phyloP scores from a whole-genome alignment of 2,888 invertebrate genomes.

The Artemia sinica region DNA sequence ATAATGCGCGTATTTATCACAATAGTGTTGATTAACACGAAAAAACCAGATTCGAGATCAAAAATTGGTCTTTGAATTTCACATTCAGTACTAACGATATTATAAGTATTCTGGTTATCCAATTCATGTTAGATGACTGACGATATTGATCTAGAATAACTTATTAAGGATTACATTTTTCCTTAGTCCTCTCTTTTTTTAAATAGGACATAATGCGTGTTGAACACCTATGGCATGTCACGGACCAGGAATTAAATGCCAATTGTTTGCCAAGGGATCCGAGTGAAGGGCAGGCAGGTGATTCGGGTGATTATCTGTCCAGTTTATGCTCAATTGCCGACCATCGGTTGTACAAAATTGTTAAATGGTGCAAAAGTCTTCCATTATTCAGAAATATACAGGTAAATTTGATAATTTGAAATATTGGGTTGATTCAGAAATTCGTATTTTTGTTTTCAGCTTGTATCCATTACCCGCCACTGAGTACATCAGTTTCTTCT shows the following conservation, averaged over 20 bases:
- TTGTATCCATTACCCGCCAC: too few relatives aligned
- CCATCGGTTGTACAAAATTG: constrained; percentile 85
- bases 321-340: constrained; percentile 87
- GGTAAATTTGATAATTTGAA: constrained; percentile 37
- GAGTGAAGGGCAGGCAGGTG: constrained; percentile 36
- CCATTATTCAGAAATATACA: constrained; percentile 91
- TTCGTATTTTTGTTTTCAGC: too few relatives aligned
- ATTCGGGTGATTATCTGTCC: constrained; percentile 65
- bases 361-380: constrained; percentile 94
- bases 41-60: too few relatives aligned
- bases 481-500: too few relatives aligned
- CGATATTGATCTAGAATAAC: neutral
- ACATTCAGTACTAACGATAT: too few relatives aligned
- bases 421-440: too few relatives aligned
- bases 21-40: too few relatives aligned
- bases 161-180: constrained; percentile 23
- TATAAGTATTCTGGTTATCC: too few relatives aligned
- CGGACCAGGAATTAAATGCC: constrained; percentile 48
- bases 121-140: too few relatives aligned
- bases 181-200: constrained; percentile 25
- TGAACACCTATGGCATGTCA: constrained; percentile 86
- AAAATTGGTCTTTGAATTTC: too few relatives aligned
- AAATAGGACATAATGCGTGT: constrained; percentile 82
- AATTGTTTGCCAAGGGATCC: constrained; percentile 30
- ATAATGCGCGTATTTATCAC: too few relatives aligned